A percentile compares a stretch with the other conserved stretches of the same genome.
These are phyloP conservation scores for Leptinotarsa undecemlineata DNA, from an alignment of 1,140 invertebrate species.

Conservation along the genomic window DNA sequence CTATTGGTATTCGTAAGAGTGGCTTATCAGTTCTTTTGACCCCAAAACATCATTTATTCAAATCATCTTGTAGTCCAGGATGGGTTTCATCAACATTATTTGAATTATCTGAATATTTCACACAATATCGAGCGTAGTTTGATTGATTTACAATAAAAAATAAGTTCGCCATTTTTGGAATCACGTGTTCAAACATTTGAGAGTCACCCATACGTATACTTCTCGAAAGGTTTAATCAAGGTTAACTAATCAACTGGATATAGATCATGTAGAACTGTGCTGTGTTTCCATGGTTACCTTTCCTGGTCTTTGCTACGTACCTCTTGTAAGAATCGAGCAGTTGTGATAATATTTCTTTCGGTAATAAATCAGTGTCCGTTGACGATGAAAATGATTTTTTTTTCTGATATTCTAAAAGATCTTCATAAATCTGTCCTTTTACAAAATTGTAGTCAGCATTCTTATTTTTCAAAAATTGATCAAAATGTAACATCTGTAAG, in stretches of 20 bases:
- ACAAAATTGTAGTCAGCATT: not conserved
- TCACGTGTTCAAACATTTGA: slow-evolving; percentile 35
- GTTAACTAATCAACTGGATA: slow-evolving; percentile 45
- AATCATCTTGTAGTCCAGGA: slow-evolving; percentile 39
- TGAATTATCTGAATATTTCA: slow-evolving; percentile 29
- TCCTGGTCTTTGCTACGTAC: slow-evolving; percentile 18
- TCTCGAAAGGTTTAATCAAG: slow-evolving; percentile 38
- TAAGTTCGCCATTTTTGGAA: slow-evolving; percentile 38
- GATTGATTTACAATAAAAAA: slow-evolving; percentile 39
- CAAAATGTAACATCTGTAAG: slow-evolving; percentile 30
- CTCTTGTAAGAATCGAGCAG: slow-evolving; percentile 21
- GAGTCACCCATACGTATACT: slow-evolving; percentile 41
- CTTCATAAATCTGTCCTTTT: slow-evolving; percentile 10
- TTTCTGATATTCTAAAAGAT: slow-evolving; percentile 18
- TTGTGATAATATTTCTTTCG: slow-evolving; percentile 17
- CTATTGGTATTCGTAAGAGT: slow-evolving; percentile 40
- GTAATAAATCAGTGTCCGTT: slow-evolving; percentile 19
- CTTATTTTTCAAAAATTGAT: slow-evolving; percentile 21
- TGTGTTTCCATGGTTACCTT: slow-evolving; percentile 40
- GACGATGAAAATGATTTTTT: slow-evolving; percentile 1
- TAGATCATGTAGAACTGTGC: slow-evolving; percentile 35
- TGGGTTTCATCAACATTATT: slow-evolving; percentile 40
- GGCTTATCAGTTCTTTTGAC: slow-evolving; percentile 41
- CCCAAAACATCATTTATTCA: slow-evolving; percentile 39
- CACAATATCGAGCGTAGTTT: slow-evolving; percentile 33